A percentile compares a stretch with the other conserved stretches of the same genome.
phyloP scores from a whole-genome alignment of 53 echinoderm and acorn worm genomes.

The Temnopleurus reevesii region DNA sequence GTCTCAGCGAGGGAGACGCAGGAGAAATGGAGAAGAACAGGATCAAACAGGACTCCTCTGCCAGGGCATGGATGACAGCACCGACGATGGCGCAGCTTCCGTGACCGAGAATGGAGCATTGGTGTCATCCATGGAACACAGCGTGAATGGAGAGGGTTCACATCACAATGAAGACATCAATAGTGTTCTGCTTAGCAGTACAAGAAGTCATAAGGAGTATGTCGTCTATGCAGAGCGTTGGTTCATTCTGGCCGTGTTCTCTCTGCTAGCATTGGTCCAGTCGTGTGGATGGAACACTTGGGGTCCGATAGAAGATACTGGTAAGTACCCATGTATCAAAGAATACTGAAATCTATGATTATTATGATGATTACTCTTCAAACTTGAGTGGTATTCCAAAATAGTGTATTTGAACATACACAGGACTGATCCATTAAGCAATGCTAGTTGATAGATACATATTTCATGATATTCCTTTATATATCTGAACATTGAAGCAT shows the following conservation, averaged over 20 bases:
- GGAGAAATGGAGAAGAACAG: not conserved
- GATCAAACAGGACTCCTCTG: not conserved
- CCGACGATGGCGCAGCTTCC: not conserved
- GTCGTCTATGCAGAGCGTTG: slow-evolving; percentile 75
- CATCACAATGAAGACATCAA: not conserved
- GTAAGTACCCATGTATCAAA: too few species aligned
- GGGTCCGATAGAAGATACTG: slow-evolving; percentile 91
- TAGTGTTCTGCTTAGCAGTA: slow-evolving; percentile 5
- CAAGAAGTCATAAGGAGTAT: slow-evolving; percentile 40
- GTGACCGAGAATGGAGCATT: not conserved
- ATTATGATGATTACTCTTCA: too few species aligned
- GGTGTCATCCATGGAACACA: not conserved
- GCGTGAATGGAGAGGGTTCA: not conserved
- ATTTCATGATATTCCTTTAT: too few species aligned
- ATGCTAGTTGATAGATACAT: too few species aligned
- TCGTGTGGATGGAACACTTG: slow-evolving; percentile 89
- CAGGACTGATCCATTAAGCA: too few species aligned
- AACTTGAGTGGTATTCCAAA: too few species aligned
- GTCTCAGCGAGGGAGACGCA: not conserved
- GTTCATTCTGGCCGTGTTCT: slow-evolving; percentile 84
- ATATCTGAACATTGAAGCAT: too few species aligned
- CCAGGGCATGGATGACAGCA: not conserved
- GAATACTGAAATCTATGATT: too few species aligned
- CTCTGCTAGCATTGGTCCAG: slow-evolving; percentile 65
- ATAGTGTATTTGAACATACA: too few species aligned